Evolutionary conservation across 2,888 invertebrate genomes (phyloP).

Genomic region (Andrena minutula): DNA sequence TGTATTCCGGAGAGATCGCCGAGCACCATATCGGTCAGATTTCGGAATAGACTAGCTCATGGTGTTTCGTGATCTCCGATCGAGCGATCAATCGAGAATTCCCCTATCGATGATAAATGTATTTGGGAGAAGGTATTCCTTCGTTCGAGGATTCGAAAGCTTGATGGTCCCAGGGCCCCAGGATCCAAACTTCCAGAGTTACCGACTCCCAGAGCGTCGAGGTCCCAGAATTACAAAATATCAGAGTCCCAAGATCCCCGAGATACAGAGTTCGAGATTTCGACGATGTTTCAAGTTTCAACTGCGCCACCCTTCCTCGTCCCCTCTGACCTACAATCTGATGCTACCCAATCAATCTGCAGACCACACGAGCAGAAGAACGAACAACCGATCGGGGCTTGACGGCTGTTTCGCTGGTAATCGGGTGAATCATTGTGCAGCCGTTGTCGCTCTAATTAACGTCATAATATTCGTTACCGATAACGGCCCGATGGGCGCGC

Average conservation of each 20-base stretch:
- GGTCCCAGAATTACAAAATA: too few relatives aligned
- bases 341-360: too few relatives aligned
- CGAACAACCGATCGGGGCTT: not conserved
- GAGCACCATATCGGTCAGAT: not conserved
- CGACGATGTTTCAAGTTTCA: too few relatives aligned
- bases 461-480: conserved; percentile 51
- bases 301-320: too few relatives aligned
- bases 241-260: too few relatives aligned
- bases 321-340: too few relatives aligned
- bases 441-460: conserved; percentile 47
- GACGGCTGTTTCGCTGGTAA: conserved; percentile 24
- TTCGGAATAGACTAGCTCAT: not conserved
- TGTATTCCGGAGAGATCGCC: not conserved
- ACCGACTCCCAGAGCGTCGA: too few relatives aligned
- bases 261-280: too few relatives aligned
- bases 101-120: not conserved
- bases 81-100: not conserved
- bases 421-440: conserved; percentile 18
- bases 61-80: not conserved
- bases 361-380: not conserved
- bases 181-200: too few relatives aligned
- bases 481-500: conserved; percentile 24
- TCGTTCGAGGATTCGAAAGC: too few relatives aligned
- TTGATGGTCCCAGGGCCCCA: too few relatives aligned
- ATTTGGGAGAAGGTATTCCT: too few relatives aligned